These are phyloP conservation scores for Eurytoma adleriae DNA, from an alignment of 2,888 invertebrate species.

Conservation along the genomic window DNA sequence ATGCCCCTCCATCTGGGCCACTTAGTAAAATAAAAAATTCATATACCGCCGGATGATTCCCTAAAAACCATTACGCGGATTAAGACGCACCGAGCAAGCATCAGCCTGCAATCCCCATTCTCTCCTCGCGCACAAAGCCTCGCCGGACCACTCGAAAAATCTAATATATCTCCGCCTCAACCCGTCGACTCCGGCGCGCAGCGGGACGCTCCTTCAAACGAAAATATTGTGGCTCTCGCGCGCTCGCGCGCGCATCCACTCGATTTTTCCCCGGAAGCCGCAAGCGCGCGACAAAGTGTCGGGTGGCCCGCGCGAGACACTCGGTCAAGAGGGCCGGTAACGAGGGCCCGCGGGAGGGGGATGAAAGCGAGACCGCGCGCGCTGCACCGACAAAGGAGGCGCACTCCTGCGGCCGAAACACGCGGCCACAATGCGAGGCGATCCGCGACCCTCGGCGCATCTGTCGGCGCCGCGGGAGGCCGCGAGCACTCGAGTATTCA, in stretches of 20 bases:
- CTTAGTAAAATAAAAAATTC: too few species aligned
- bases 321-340: neutral
- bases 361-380: slow-evolving; percentile 59
- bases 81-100: neutral
- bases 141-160: slow-evolving; percentile 48
- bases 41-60: slow-evolving; percentile 13
- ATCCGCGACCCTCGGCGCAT: slow-evolving; percentile 65
- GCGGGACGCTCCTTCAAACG: slow-evolving; percentile 35
- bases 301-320: neutral
- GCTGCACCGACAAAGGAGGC: slow-evolving; percentile 66
- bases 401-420: slow-evolving; percentile 75
- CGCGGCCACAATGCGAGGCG: slow-evolving; percentile 54
- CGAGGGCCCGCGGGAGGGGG: slow-evolving; percentile 8
- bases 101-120: slow-evolving; percentile 2
- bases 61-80: slow-evolving; percentile 36
- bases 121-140: slow-evolving; percentile 9
- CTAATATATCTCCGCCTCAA: slow-evolving; percentile 48
- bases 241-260: neutral
- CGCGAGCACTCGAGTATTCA: slow-evolving; percentile 40
- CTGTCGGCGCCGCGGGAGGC: slow-evolving; percentile 67
- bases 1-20: too few species aligned
- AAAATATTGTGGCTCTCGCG: slow-evolving; percentile 50
- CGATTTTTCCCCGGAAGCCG: slow-evolving; percentile 15
- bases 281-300: neutral
- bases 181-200: slow-evolving; percentile 8